A percentile compares a stretch with the other conserved stretches of the same genome.
These are phyloP conservation scores for Caradrina clavipalpis DNA, from an alignment of 2,888 invertebrate species.

Conservation along the genomic window DNA sequence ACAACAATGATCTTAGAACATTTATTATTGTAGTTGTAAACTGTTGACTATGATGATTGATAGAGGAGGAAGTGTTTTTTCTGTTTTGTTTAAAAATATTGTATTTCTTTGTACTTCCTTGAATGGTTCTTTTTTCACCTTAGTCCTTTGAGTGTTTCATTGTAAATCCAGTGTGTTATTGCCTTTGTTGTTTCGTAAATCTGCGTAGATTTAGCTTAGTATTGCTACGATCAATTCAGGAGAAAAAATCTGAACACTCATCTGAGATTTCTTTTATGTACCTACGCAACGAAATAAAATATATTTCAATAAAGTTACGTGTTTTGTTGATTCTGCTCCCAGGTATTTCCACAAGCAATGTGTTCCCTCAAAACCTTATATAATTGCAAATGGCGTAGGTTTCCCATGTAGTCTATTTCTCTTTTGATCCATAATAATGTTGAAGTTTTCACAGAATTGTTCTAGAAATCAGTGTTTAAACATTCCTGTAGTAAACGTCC, in stretches of 20 bases:
- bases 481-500: slow-evolving; percentile 2
- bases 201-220: slow-evolving; percentile 19
- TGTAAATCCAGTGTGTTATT: slow-evolving; percentile 31
- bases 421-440: background rate
- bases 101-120: slow-evolving; percentile 7
- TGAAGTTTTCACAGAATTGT: background rate
- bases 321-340: background rate
- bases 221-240: slow-evolving; percentile 40
- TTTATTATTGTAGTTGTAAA: slow-evolving; percentile 23
- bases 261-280: slow-evolving; percentile 31
- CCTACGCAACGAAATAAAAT: slow-evolving; percentile 42
- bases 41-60: slow-evolving; percentile 13
- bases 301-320: slow-evolving; percentile 16
- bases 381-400: slow-evolving; percentile 12
- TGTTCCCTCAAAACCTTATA: slow-evolving; percentile 13
- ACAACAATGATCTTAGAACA: slow-evolving; percentile 40
- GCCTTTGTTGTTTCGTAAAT: slow-evolving; percentile 44
- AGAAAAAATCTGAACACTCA: slow-evolving; percentile 17
- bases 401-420: background rate
- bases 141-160: slow-evolving; percentile 33
- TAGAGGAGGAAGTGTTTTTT: background rate
- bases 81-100: slow-evolving; percentile 19
- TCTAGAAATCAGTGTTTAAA: background rate
- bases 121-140: slow-evolving; percentile 8
- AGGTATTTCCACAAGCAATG: slow-evolving; percentile 15